Base-by-base conservation (phyloP, 2,888 invertebrate genomes). In the Anarsia innoxiella region DNA sequence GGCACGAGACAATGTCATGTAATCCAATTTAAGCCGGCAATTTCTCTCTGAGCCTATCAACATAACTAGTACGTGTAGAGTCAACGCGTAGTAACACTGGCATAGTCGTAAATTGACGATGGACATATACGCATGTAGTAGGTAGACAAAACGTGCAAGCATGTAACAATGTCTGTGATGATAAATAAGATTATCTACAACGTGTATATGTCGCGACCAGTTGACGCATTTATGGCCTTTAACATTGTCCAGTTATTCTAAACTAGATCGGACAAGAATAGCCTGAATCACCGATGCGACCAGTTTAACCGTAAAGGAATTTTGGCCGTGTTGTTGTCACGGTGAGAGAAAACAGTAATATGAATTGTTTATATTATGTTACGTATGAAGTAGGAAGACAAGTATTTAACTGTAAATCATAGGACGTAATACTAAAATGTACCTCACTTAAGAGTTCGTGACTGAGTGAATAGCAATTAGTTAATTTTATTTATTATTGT, bases 161-260 rank as follows among this genome's bases (percentile, higher is more conserved):
- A 38, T 37, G 55, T 58, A 59, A 49, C 56, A 57, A 63, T 59
- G 59, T 54, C 45, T 51, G 51, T 6, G 10, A 26, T 15, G 53
- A 59, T 66, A 64, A 62, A 65, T 54, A 48, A 59, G 60, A 62
- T 66, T 58, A 59, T 48, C n/a, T n/a, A n/a, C n/a, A n/a, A n/a
- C n/a, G n/a, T n/a, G n/a, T n/a, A n/a, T n/a, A n/a, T n/a, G n/a
- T 42, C 25, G 45, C 44, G n/a, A n/a, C 25, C 3, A 25, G 25
- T 9, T 25, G 35, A 13, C 26, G 31, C 37, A 37, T 34, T 30
- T 25, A 25, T 42, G 28, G 23, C 35, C 43, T 36, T 28, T 40
- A 41, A 15, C 39, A 31, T 28, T 39, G 37, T 16, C 23, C 11
- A 26, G 30, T 23, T 26, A 28, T 15, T 39, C 11, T 36, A 25